Evolutionary conservation across 2,888 invertebrate genomes (phyloP), one percentile per base, ranked within the genome.

Genomic region (Drosophila koepferae): DNA sequence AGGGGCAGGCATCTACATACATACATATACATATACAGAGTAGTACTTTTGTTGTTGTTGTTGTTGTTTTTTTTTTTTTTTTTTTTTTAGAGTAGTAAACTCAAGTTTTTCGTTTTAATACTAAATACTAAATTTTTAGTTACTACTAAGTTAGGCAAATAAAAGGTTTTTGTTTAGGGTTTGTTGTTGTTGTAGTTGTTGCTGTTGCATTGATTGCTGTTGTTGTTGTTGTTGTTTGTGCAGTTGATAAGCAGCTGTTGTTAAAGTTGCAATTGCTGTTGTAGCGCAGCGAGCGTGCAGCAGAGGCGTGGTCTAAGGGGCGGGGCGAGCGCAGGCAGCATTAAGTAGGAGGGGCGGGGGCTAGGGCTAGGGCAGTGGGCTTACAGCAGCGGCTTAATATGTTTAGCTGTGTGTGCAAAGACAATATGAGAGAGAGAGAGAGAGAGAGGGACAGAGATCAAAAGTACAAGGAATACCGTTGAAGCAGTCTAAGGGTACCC

Each of bases 1-100:
- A 93, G 93, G 91, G 94, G 92, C 94, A 94, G 94, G 95, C 95
- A 95, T 95, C 95, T 95, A 95, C 77, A 84, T 90, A 84, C 78
- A 78, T 74, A 74, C 63, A 74, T 58, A 73, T 58, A 73, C 69
- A 74, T 67, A 63, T 74, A 79, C 46, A 60, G 62, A 61, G 40
- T 66, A 44, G 54, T 67, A 73, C 67, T 70, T 67, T 74, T 74
- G 63, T 43, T 74, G 55, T 60, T 63, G 49, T 58, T 63, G 54
- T 59, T 59, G 49, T 59, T 59, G 51, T 63, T 63, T n/a, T 43
- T 66, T 63, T n/a, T 49, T 66, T 62, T 59, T 63, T 63, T n/a
- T 43, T 66, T 63, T n/a, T 49, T 66, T 62, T 59, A 66, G 72
- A 76, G 66, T 77, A 78, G 59, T 75, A 77, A 51, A 34, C 34